phyloP scores from a whole-genome alignment of 2,888 invertebrate species.

The Luperina testacea region DNA sequence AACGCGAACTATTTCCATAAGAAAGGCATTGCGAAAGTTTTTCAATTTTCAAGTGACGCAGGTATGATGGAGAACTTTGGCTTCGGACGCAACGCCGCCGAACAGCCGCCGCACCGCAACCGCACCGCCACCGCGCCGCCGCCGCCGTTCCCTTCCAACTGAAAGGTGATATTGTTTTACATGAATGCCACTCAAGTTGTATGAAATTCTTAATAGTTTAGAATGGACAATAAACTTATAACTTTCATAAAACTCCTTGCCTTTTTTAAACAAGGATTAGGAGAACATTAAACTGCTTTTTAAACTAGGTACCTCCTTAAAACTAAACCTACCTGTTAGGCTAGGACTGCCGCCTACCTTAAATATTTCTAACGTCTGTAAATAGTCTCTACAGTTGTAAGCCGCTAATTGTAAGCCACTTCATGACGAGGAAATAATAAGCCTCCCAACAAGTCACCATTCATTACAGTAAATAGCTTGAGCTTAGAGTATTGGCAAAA shows the following conservation, averaged over 20 bases:
- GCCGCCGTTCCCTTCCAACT: conserved; percentile 41
- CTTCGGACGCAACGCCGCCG: conserved; percentile 78
- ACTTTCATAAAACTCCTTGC: neutral
- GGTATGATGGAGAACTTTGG: conserved; percentile 88
- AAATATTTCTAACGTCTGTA: neutral
- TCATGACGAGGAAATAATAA: conserved; percentile 24
- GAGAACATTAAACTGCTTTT: neutral
- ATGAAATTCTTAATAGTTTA: conserved; percentile 30
- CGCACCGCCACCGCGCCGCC: conserved; percentile 48
- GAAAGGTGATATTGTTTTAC: conserved; percentile 55
- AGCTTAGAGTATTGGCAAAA: neutral
- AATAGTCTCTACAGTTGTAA: conserved; percentile 1
- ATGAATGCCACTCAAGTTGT: conserved; percentile 33
- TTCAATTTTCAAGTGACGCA: conserved; percentile 90
- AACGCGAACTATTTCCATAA: conserved; percentile 89
- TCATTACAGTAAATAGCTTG: neutral
- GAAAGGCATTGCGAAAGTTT: conserved; percentile 89
- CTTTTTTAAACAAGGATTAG: neutral
- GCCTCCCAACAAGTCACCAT: neutral
- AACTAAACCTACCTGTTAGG: neutral
- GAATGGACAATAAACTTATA: conserved; percentile 9
- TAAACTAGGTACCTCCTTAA: neutral
- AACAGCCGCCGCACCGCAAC: conserved; percentile 55
- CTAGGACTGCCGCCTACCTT: no score
- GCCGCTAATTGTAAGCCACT: neutral